phyloP scores from a whole-genome alignment of 2,797 vertebrate genomes.

The Lacerta agilis region DNA sequence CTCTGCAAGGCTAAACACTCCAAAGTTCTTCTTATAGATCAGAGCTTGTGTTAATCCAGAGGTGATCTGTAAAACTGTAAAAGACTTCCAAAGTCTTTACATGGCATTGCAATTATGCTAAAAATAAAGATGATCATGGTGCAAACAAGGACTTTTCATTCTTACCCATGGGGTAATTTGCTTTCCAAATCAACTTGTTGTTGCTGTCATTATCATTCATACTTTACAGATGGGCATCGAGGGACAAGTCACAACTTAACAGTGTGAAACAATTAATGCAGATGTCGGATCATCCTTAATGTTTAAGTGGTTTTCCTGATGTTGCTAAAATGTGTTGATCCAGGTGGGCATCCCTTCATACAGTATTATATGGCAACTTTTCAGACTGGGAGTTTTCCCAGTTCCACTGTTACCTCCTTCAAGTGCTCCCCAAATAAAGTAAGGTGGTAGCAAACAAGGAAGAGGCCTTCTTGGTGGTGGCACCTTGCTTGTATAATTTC shows the following conservation, averaged over 20 bases:
- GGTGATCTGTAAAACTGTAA: neutral
- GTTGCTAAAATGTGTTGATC: neutral
- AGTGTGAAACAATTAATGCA: neutral
- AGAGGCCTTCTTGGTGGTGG: neutral
- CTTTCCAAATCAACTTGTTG: neutral
- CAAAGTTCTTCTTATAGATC: neutral
- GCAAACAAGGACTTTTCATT: neutral
- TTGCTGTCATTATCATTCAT: neutral
- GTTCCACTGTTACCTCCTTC: neutral
- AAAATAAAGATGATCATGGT: neutral
- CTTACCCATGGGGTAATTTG: neutral
- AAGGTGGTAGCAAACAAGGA: neutral
- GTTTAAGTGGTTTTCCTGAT: neutral
- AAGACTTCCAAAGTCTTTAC: neutral
- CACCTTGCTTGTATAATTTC: neutral
- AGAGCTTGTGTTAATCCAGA: neutral
- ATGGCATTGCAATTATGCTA: neutral
- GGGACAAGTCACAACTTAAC: neutral
- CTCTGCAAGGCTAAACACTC: conserved; percentile 3
- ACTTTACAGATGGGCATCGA: neutral
- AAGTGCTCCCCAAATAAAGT: too few relatives aligned
- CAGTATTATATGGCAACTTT: neutral
- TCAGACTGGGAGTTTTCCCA: neutral
- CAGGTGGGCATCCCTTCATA: neutral
- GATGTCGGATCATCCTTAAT: neutral